Evolutionary conservation across 2,888 invertebrate genomes (phyloP).

Genomic region (Nemotelus nigrinus): DNA sequence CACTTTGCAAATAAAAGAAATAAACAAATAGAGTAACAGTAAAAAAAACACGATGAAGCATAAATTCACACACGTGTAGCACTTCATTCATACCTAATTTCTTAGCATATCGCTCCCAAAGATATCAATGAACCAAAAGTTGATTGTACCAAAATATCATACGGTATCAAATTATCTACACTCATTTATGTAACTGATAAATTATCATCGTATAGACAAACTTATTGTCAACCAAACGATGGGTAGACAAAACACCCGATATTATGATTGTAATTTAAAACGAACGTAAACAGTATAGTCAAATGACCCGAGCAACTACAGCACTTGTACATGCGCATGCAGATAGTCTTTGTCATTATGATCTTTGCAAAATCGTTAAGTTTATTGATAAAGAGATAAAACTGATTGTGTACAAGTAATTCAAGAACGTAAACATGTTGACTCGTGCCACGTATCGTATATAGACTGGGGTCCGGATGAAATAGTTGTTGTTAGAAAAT

Average conservation of each 20-base stretch:
- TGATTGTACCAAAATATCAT: constrained; percentile 4
- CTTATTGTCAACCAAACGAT: too few species aligned
- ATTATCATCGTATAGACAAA: background rate
- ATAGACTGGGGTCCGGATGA: too few species aligned
- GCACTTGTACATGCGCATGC: too few species aligned
- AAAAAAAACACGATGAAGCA: background rate
- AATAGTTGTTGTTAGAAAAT: too few species aligned
- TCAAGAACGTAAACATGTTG: too few species aligned
- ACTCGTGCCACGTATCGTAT: too few species aligned
- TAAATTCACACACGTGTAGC: too few species aligned
- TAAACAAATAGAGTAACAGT: background rate
- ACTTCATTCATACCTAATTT: too few species aligned
- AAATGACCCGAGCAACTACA: background rate
- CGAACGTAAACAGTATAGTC: constrained; percentile 15
- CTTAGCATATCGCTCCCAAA: too few species aligned
- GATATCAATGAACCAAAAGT: background rate
- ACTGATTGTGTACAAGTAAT: background rate
- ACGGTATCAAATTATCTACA: too few species aligned
- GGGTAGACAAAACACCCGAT: constrained; percentile 7
- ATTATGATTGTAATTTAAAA: background rate
- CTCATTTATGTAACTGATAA: too few species aligned
- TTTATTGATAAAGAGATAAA: background rate
- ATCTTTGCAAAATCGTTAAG: background rate
- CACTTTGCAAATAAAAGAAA: background rate
- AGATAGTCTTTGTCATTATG: background rate